Evolutionary conservation across 1,140 invertebrate species (phyloP).

Genomic region (Hermetia illucens): DNA sequence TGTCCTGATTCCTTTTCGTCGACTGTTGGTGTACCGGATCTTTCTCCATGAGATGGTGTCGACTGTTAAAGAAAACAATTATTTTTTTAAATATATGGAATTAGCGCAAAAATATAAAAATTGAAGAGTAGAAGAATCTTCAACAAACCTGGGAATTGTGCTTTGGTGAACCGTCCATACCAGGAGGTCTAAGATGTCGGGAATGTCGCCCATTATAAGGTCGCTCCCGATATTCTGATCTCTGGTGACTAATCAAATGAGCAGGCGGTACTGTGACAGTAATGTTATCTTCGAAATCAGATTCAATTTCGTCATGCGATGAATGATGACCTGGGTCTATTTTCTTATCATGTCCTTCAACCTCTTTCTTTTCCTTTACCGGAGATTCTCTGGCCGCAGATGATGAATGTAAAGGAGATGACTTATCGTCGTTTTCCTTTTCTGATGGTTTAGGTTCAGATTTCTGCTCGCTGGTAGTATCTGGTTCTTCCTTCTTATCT

Average conservation of each 20-base stretch:
- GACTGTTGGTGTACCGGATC: constrained; percentile 54
- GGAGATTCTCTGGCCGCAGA: constrained; percentile 1
- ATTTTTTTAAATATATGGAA: constrained; percentile 10
- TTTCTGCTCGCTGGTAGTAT: no score
- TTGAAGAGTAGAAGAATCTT: constrained; percentile 8
- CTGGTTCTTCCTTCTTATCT: no score
- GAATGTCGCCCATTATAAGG: constrained; percentile 4
- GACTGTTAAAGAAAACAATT: constrained; percentile 12
- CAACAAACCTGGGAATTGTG: constrained; percentile 12
- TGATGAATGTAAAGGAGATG: no score
- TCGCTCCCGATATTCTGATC: constrained; percentile 17
- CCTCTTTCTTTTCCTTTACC: constrained; percentile 1
- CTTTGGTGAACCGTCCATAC: constrained; percentile 17
- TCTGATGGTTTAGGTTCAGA: no score
- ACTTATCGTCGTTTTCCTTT: no score
- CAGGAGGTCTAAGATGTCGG: constrained; percentile 20
- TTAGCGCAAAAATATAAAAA: no score
- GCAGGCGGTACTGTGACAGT: constrained; percentile 37
- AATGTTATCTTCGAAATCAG: constrained; percentile 41
- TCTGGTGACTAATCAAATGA: constrained; percentile 9
- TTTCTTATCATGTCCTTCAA: constrained; percentile 3
- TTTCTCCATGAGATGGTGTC: constrained; percentile 37
- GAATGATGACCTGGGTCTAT: not conserved
- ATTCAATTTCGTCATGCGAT: constrained; percentile 31
- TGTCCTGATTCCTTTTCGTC: constrained; percentile 36